Percentiles rank a stretch among this genome's conserved stretches.
Evolutionary conservation across 2,113 vertebrate genomes (phyloP).

Genomic region (Dromiciops gliroides): DNA sequence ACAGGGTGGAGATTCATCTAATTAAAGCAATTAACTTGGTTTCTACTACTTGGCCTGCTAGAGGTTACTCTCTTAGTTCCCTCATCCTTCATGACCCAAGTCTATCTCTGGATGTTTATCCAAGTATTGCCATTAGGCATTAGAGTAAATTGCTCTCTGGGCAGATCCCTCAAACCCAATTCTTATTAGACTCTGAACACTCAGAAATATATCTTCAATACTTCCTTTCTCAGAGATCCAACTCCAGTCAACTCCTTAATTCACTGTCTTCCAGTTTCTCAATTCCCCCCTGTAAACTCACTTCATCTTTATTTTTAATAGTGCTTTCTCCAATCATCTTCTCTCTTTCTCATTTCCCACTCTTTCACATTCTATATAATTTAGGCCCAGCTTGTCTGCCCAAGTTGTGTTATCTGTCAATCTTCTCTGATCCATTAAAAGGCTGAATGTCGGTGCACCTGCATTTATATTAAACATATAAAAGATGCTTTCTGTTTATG

Average conservation of each 20-base stretch:
- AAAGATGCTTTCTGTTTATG: not conserved
- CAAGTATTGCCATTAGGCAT: not conserved
- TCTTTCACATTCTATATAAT: not conserved
- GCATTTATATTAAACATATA: not conserved
- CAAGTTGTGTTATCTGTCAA: not conserved
- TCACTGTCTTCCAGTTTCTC: not conserved
- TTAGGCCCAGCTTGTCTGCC: not conserved
- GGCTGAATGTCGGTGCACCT: not conserved
- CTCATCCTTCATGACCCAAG: not conserved
- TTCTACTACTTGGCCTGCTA: not conserved
- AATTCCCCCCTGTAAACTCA: not conserved
- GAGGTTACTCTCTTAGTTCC: not conserved
- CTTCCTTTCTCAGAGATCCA: not conserved
- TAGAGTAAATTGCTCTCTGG: not conserved
- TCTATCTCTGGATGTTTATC: not conserved
- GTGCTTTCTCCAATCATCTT: not conserved
- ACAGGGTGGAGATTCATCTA: not conserved
- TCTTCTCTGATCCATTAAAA: not conserved
- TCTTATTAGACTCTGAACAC: not conserved
- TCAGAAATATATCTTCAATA: not conserved
- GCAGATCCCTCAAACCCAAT: not conserved
- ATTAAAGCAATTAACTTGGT: not conserved
- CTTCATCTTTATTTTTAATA: not conserved
- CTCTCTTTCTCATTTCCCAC: not conserved
- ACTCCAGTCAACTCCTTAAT: not conserved